phyloP scores from a whole-genome alignment of 2,113 vertebrate species.

The Columbina picui region DNA sequence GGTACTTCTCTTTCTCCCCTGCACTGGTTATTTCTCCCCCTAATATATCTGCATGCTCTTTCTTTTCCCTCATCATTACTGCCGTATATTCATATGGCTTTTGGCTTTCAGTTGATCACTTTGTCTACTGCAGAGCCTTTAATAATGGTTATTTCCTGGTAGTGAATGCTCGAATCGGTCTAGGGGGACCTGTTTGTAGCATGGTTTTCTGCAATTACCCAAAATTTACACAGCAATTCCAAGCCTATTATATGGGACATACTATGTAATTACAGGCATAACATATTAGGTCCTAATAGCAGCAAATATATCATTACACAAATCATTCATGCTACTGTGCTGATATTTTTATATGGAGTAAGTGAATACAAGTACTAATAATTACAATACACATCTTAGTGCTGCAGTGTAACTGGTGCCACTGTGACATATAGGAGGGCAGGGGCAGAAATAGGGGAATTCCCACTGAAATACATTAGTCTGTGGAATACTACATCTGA shows the following conservation, averaged over 20 bases:
- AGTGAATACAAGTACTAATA: constrained; percentile 17
- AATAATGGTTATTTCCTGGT: constrained; percentile 38
- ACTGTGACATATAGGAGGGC: not conserved
- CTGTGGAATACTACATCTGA: not conserved
- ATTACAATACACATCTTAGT: not conserved
- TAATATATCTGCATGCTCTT: not conserved
- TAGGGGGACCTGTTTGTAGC: constrained; percentile 42
- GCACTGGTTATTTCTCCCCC: not conserved
- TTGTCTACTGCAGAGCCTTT: not conserved
- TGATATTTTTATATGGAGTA: constrained; percentile 37
- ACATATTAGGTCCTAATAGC: constrained; percentile 47
- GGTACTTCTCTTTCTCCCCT: not conserved
- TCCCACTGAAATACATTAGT: not conserved
- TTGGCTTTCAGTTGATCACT: not conserved
- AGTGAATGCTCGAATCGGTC: constrained; percentile 13
- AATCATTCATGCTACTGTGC: constrained; percentile 43
- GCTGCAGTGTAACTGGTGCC: not conserved
- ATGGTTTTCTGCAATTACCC: constrained; percentile 47
- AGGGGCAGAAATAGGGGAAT: not conserved
- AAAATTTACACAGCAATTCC: constrained; percentile 57
- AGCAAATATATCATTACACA: constrained; percentile 56
- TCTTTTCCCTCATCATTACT: not conserved
- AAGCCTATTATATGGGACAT: not conserved
- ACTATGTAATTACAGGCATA: constrained; percentile 54
- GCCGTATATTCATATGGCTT: not conserved